Evolutionary conservation across 2,888 invertebrate genomes (phyloP), one percentile per base, ranked within the genome.

Genomic region (Polylopha cassiicola): DNA sequence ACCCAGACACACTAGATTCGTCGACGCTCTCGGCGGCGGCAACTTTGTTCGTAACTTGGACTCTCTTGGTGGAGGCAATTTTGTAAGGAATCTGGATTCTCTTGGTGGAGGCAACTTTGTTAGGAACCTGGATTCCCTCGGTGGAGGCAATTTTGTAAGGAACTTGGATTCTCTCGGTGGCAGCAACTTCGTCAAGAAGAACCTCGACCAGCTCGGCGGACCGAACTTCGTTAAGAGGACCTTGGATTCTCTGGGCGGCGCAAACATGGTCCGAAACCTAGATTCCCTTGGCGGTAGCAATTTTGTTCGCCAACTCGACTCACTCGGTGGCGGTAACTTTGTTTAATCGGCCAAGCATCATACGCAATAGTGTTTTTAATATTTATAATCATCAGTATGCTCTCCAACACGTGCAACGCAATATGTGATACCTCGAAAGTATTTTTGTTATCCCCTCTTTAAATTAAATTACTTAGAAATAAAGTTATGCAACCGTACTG

Each of bases 211-310:
- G 46, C 68, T 80, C 8, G 81, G 84, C 4, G 85, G 84, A 8
- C 76, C 76, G 0, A 79, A 85, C 53, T 61, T 82, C 3, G 65
- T 81, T 0, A 78, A 78, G 42, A 73, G 84, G 39, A 74, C 71
- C 44, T 51, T 86, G 30, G 81, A 85, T 45, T 73, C 79, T 0
- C 44, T 84, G 43, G 85, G 85, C 1, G 86, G 85, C 2, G 76
- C 75, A 6, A 82, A 81, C 49, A 60, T 85, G n/a, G 75, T 81
- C 2, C 64, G 81, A 5, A 77, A 74, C 48, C 55, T 87, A 29
- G 87, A 87, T 50, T 74, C 82, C 2, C 64, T 88, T 3, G 87
- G 88, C 2, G 87, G 87, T 1, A 82, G 81, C 9, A 87, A 88
- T 60, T 71, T 87, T 10, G 73, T 85, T 4, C 71, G 86, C 30